Base-by-base conservation (phyloP, 2,113 vertebrate species). In the Sciurus niger region DNA sequence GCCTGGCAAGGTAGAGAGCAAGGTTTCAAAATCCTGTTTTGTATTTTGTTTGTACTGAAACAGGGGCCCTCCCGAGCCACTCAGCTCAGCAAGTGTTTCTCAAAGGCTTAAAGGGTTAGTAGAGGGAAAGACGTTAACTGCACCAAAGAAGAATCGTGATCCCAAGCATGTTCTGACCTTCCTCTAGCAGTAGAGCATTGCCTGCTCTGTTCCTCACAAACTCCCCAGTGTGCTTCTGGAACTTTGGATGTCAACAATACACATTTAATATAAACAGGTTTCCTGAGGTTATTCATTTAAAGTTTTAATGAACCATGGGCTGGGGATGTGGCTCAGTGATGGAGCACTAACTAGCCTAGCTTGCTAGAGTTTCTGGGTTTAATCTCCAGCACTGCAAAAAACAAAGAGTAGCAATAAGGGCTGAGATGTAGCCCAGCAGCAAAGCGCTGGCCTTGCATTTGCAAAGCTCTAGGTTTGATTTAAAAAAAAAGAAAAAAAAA, bases 11-110 rank as follows among this genome's bases (percentile, higher is more conserved):
- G 40, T 63, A 34, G 70, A 95, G 87, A 85, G 34, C 53, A 51
- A 68, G n/a, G n/a, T 72, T 93, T 58, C 86, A 82, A 37, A 90
- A 82, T 74, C 46, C 43, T 20, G 11, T 73, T 76, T 84, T 40
- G 22, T 76, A 13, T 67, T 90, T 93, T 92, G 58, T 90, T 96
- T 80, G 60, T 22, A 9, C 2, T n/a, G 43, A 92, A 88, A 25
- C 28, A 16, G n/a, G n/a, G 25, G 5, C 63, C 43, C 37, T 77
- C 43, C 51, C 20, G 12, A 43, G 82, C 86, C 65, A 18, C n/a
- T 68, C 34, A 68, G 73, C 80, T 89, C 22, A 17, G 12, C 40
- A 55, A 87, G 46, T 9, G 1, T 7, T 32, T 48, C 4, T 60
- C 3, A 8, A 51, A 93, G 43, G 32, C n/a, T 72, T 40, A 28